Percentiles rank a stretch among this genome's conserved stretches.
Evolutionary conservation across 2,797 vertebrate genomes (phyloP).

Genomic region (Rhincodon typus): DNA sequence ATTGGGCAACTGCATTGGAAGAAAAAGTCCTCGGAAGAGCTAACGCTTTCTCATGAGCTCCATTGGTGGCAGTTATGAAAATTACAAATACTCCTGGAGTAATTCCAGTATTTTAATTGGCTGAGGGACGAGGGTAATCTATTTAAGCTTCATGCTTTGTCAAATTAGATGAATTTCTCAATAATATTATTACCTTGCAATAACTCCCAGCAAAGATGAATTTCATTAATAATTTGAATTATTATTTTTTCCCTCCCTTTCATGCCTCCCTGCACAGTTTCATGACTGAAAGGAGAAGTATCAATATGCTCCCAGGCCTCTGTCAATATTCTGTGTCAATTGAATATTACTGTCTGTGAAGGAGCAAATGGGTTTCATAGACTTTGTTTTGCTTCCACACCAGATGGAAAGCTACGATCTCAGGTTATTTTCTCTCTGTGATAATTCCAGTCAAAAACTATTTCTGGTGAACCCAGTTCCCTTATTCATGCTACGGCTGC

Average conservation of each 20-base stretch:
- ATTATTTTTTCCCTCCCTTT: neutral
- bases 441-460: neutral
- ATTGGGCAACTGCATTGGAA: neutral
- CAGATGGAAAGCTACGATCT: neutral
- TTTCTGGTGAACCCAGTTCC: neutral
- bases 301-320: neutral
- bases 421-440: neutral
- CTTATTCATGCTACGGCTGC: neutral
- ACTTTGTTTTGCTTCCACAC: neutral
- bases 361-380: neutral
- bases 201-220: neutral
- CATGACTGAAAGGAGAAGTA: neutral
- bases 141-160: neutral
- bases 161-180: neutral
- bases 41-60: neutral
- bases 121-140: neutral
- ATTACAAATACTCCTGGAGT: neutral
- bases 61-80: neutral
- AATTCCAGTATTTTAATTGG: neutral
- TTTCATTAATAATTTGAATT: neutral
- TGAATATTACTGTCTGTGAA: neutral
- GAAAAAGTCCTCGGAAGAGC: neutral
- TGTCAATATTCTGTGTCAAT: neutral
- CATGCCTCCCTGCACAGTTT: neutral
- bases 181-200: neutral